Evolutionary conservation across 1,140 invertebrate genomes (phyloP), one percentile per base, ranked within the genome.

Genomic region (Vollenhovia emeryi): DNA sequence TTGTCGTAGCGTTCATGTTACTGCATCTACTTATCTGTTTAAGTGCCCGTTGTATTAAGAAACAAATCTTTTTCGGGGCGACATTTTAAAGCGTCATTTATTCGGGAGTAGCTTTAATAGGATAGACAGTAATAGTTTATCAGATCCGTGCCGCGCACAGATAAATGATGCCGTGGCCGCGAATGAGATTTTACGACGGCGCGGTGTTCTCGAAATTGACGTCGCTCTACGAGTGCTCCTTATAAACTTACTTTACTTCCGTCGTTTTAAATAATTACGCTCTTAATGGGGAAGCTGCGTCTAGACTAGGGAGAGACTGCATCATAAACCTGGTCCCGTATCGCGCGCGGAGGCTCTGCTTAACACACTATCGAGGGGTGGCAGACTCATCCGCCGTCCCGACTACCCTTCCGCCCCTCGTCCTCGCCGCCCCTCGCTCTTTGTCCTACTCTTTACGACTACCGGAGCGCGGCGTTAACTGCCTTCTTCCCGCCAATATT

Each of bases 261-360:
- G 66, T 73, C 78, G 78, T 82, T 82, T 82, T 84, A 84, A 84
- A 82, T 82, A 82, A 82, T 82, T 82, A 82, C 78, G 78, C 78
- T 82, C 66, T 82, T 82, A 86, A 84, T 73, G 59, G 85, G 50
- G 87, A 69, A 92, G 85, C 88, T 91, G 91, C 92, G 94, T 95
- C 94, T 95, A 95, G 94, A 95, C 94, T 84, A 88, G 92, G 91
- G 92, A 92, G 93, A 95, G 94, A 95, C 94, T 92, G 94, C 93
- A 91, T 94, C 92, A 90, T 91, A 93, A 91, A 89, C 90, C 90
- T 92, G 91, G 92, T 90, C 91, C 91, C 90, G 87, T 92, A 92
- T 93, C 90, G 75, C 89, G 87, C 86, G 71, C 78, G 78, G 75
- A 73, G 76, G 66, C 71, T 84, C 84, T 64, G 83, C 45, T 82